Evolutionary conservation across 2,797 vertebrate genomes (phyloP).

Genomic region (Molossus molossus): DNA sequence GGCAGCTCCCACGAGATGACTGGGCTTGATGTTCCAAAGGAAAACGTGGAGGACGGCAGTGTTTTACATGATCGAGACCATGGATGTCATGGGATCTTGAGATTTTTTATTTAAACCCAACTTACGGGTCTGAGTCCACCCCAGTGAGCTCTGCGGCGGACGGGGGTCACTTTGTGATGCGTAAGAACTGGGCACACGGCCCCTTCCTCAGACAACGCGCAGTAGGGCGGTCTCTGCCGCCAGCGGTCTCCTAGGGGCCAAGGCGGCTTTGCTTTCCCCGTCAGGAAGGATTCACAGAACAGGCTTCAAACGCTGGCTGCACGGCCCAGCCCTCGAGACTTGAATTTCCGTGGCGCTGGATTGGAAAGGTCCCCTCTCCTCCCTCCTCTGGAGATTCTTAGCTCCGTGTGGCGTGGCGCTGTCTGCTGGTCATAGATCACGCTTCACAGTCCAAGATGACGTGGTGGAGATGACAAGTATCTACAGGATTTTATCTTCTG

Average conservation of each 20-base stretch:
- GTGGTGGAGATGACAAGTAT: not conserved
- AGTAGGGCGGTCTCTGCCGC: no score
- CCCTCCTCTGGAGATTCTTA: no score
- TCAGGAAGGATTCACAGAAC: no score
- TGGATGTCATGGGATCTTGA: not conserved
- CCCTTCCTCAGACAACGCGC: no score
- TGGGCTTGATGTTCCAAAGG: conserved; percentile 47
- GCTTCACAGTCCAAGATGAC: not conserved
- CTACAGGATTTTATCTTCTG: not conserved
- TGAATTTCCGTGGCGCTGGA: no score
- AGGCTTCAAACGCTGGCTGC: no score
- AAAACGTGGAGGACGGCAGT: conserved; percentile 1
- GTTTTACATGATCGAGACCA: not conserved
- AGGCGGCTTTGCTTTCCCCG: no score
- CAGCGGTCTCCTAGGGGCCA: no score
- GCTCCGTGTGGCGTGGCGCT: not conserved
- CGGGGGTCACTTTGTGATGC: not conserved
- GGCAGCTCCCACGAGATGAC: conserved; percentile 50
- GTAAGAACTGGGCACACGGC: no score
- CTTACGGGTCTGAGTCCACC: not conserved
- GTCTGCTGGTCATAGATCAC: not conserved
- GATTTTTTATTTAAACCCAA: not conserved
- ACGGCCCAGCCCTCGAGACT: no score
- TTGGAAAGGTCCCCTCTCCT: no score
- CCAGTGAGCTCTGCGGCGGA: not conserved